Conservation (phyloP, 2,888 invertebrate genomes). For the Hypsopygia costalis region DNA sequence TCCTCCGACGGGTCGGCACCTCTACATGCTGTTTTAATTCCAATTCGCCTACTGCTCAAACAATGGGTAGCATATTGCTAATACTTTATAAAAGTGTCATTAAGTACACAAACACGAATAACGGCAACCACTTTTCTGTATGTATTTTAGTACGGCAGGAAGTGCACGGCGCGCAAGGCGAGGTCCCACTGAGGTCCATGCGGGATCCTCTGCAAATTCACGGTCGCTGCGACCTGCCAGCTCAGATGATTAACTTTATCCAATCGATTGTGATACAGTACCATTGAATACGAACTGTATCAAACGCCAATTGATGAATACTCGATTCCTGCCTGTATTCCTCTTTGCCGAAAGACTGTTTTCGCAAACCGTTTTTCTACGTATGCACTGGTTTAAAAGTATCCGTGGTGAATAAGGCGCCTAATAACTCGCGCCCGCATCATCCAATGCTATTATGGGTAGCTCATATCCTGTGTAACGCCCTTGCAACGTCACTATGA, state of each 20-base stretch:
- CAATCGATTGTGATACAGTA: slow-evolving; percentile 63
- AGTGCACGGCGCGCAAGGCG: slow-evolving; percentile 62
- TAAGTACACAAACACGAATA: slow-evolving; percentile 22
- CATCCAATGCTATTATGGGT: slow-evolving; percentile 35
- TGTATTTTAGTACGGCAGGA: slow-evolving; percentile 37
- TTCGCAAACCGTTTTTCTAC: slow-evolving; percentile 1
- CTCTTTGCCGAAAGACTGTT: slow-evolving; percentile 8
- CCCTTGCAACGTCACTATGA: slow-evolving; percentile 47
- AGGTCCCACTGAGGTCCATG: slow-evolving; percentile 50
- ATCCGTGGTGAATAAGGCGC: slow-evolving; percentile 22
- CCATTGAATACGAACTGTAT: slow-evolving; percentile 2
- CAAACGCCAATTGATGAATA: background rate
- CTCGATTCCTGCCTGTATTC: slow-evolving; percentile 26
- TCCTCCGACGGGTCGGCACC: slow-evolving; percentile 62
- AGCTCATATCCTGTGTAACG: slow-evolving; percentile 35
- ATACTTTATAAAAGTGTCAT: slow-evolving; percentile 27
- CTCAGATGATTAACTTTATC: slow-evolving; percentile 71
- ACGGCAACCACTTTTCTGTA: background rate
- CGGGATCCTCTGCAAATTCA: slow-evolving; percentile 61
- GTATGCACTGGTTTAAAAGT: background rate
- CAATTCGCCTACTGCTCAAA: slow-evolving; percentile 41
- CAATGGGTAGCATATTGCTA: slow-evolving; percentile 31
- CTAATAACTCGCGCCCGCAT: slow-evolving; percentile 53
- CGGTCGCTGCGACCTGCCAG: slow-evolving; percentile 69
- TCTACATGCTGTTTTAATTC: slow-evolving; percentile 66